phyloP scores from a whole-genome alignment of 2,888 invertebrate genomes.

The Ichneumoninae sp. region DNA sequence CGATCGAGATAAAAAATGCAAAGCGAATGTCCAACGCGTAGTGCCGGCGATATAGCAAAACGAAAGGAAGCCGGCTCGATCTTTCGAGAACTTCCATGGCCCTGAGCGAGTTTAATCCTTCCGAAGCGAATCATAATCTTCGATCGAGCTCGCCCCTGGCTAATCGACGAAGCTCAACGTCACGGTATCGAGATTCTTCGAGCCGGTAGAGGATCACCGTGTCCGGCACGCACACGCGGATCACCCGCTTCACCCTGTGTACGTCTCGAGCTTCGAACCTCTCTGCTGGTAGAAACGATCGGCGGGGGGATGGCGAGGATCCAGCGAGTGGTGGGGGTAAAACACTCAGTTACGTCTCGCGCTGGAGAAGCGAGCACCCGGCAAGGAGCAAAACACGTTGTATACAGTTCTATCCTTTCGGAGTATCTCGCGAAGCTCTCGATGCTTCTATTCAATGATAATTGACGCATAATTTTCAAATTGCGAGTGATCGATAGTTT shows the following conservation, averaged over 20 bases:
- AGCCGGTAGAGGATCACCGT: conserved; percentile 29
- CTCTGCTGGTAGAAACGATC: neutral
- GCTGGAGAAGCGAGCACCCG: neutral
- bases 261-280: neutral
- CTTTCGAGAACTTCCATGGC: conserved; percentile 41
- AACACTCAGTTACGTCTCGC: neutral
- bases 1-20: neutral
- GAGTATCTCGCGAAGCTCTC: neutral
- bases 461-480: neutral
- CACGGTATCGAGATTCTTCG: conserved; percentile 41
- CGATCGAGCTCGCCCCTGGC: conserved; percentile 30
- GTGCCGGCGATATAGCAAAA: conserved; percentile 1
- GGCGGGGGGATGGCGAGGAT: neutral
- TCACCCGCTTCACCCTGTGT: neutral
- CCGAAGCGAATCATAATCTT: conserved; percentile 42
- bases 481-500: neutral
- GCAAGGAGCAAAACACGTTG: neutral
- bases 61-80: conserved; percentile 22
- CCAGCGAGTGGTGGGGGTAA: neutral
- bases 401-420: neutral
- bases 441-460: neutral
- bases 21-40: neutral
- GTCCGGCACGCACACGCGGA: neutral
- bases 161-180: conserved; percentile 42
- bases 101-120: conserved; percentile 26